phyloP scores from a whole-genome alignment of 2,888 invertebrate species.

The Mesopsocus fuscifrons region DNA sequence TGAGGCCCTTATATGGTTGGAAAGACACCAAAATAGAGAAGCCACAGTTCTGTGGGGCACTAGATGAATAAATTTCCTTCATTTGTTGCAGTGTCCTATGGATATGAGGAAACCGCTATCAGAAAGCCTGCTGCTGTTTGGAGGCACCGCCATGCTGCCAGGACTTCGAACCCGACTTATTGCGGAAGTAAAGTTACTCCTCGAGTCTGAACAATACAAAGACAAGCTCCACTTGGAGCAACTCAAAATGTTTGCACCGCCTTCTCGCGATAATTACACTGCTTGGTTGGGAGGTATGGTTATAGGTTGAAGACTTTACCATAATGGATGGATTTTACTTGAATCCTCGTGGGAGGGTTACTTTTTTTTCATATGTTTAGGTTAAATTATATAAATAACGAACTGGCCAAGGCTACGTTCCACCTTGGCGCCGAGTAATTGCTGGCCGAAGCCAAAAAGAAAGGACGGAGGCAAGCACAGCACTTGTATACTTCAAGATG shows the following conservation, averaged over 20 bases:
- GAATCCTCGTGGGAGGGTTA: no score
- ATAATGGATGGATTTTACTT: no score
- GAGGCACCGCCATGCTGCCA: slow-evolving; percentile 66
- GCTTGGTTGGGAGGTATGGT: slow-evolving; percentile 72
- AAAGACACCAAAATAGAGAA: no score
- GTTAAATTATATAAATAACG: no score
- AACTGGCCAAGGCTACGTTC: no score
- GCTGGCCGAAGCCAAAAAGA: no score
- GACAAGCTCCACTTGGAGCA: slow-evolving; percentile 37
- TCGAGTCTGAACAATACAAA: slow-evolving; percentile 40
- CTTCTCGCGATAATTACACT: slow-evolving; percentile 61
- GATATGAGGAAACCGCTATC: slow-evolving; percentile 62
- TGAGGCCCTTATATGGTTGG: not conserved
- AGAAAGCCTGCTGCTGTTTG: slow-evolving; percentile 67
- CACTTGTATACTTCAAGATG: no score
- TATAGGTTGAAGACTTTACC: no score
- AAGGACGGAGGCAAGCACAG: no score
- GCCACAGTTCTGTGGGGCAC: no score
- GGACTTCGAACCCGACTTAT: slow-evolving; percentile 68
- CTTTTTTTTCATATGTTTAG: no score
- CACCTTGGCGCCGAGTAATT: no score
- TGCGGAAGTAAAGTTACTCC: slow-evolving; percentile 48
- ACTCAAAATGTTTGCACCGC: slow-evolving; percentile 65
- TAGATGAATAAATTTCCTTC: slow-evolving; percentile 14
- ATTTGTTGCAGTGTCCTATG: slow-evolving; percentile 44